Evolutionary conservation across 2,113 vertebrate species (phyloP), one percentile per base, ranked within the genome.

Genomic region (Tonatia bakeri): DNA sequence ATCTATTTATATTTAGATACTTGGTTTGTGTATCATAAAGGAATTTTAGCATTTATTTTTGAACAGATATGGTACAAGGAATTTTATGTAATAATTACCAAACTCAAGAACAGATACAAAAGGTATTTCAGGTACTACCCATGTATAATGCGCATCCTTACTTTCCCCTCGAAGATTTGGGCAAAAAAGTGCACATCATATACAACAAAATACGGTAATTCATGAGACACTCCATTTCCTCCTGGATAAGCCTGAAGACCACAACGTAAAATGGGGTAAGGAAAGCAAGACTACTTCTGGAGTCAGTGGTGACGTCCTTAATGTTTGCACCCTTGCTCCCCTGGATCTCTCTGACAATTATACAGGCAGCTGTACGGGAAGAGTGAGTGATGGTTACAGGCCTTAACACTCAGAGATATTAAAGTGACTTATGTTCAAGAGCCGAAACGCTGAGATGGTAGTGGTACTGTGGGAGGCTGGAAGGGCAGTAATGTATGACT

Each of bases 271-370:
- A 45, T 4, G 75, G 77, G 64, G 33, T 70, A 94, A 96, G 83
- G 86, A 91, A 96, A 96, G 91, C 13, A 86, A 79, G 26, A 54
- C 87, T 94, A 94, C 94, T 96, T 96, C 94, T 56, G 90, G 86
- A 92, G 85, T 91, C 84, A 50, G 91, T 88, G 4, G 43, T n/a
- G 69, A 96, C 83, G 47, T 94, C 73, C 91, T 88, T 97, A 97
- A 97, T 96, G 96, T 96, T 16, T 75, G 59, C 22, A 91, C 69
- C 82, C 72, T 43, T 95, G 90, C 80, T 96, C 82, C 87, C 73
- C 92, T 94, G 80, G 76, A 95, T 96, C 90, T 95, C 86, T 38
- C 54, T 97, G 96, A 97, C 97, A 97, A 97, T 97, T 97, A 96
- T 96, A 97, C 81, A 92, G 85, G 82, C 93, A 97, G 94, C 94